These are phyloP conservation scores for Beris morrisii DNA, from an alignment of 2,888 invertebrate genomes.

Conservation along the genomic window DNA sequence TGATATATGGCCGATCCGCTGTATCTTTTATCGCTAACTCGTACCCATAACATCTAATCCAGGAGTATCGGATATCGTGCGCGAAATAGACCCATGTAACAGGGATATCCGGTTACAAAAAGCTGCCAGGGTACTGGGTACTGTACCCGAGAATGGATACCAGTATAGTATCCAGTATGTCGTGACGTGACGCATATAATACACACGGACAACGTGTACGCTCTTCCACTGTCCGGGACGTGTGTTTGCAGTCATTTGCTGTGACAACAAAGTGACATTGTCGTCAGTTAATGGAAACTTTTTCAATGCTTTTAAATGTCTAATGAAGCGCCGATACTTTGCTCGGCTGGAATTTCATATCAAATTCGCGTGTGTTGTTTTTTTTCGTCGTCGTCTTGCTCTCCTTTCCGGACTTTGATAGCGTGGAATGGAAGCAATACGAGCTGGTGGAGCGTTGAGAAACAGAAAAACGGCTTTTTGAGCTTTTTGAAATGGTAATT, in stretches of 20 bases:
- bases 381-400: conserved; percentile 8
- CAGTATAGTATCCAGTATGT: conserved; percentile 28
- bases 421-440: conserved; percentile 9
- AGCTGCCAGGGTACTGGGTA: conserved; percentile 25
- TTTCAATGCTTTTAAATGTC: conserved; percentile 38
- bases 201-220: neutral
- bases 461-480: conserved; percentile 19
- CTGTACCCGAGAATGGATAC: conserved; percentile 29
- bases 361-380: conserved; percentile 29
- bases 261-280: conserved; percentile 32
- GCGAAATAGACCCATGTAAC: conserved; percentile 40
- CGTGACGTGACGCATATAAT: conserved; percentile 7
- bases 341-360: conserved; percentile 34
- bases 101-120: conserved; percentile 36
- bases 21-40: conserved; percentile 40
- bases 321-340: conserved; percentile 36
- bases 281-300: conserved; percentile 36
- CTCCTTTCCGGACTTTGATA: conserved; percentile 9
- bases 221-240: conserved; percentile 4
- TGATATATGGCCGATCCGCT: conserved; percentile 39
- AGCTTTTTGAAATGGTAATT: conserved; percentile 32
- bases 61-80: conserved; percentile 36
- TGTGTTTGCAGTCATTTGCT: conserved; percentile 35
- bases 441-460: neutral
- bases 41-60: conserved; percentile 39